A percentile compares a stretch with the other conserved stretches of the same genome.
Evolutionary conservation across 2,888 invertebrate species (phyloP).

Genomic region (Megamerina dolium): DNA sequence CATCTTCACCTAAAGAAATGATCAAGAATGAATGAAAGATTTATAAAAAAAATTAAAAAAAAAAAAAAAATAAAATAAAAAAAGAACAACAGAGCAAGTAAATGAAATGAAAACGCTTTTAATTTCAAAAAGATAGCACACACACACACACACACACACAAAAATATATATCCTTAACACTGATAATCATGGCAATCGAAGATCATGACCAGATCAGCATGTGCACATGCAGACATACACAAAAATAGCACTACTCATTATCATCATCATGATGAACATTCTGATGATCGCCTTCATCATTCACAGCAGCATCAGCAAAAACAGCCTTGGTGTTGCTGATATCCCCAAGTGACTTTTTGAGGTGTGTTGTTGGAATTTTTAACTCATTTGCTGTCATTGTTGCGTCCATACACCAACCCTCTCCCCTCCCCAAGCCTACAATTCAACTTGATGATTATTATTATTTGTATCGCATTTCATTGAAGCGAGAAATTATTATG

Average conservation of each 20-base stretch:
- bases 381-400: conserved; percentile 2
- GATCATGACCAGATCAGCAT: conserved; percentile 11
- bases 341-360: conserved; percentile 29
- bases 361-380: conserved; percentile 28
- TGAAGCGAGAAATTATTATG: conserved; percentile 31
- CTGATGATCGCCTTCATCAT: background rate
- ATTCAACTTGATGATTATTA: no score
- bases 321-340: conserved; percentile 17
- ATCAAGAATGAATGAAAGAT: conserved; percentile 26
- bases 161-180: no score
- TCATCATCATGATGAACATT: background rate
- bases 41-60: conserved; percentile 7
- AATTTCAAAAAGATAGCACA: conserved; percentile 10
- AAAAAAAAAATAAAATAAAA: conserved; percentile 10
- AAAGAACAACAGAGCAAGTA: conserved; percentile 7
- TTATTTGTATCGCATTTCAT: conserved; percentile 32
- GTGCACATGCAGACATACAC: background rate
- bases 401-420: conserved; percentile 21
- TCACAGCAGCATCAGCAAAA: conserved; percentile 1
- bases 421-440: no score
- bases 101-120: background rate
- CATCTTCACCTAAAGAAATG: no score
- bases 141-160: no score
- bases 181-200: no score
- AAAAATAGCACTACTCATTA: background rate